phyloP scores from a whole-genome alignment of 2,888 invertebrate genomes.

The Mellilla xanthometata region DNA sequence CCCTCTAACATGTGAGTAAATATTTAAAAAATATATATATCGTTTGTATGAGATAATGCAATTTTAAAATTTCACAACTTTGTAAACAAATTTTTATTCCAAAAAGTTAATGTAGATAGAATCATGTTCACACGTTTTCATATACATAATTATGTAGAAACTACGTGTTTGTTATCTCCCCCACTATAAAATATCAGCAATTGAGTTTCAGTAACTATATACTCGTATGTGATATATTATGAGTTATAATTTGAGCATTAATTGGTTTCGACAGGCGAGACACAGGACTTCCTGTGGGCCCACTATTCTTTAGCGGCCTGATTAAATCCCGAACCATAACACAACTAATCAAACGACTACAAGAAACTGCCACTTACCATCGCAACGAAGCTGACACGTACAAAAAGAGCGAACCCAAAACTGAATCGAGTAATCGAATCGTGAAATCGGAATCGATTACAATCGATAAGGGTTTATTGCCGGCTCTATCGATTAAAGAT shows the following conservation, averaged over 20 bases:
- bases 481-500: slow-evolving; percentile 46
- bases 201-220: too few species aligned
- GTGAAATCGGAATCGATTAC: slow-evolving; percentile 22
- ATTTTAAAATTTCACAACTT: too few species aligned
- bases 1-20: slow-evolving; percentile 43
- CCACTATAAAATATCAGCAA: too few species aligned
- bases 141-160: too few species aligned
- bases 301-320: slow-evolving; percentile 70
- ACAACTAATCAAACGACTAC: slow-evolving; percentile 58
- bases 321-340: slow-evolving; percentile 60
- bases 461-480: slow-evolving; percentile 42
- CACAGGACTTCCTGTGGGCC: slow-evolving; percentile 56
- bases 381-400: slow-evolving; percentile 43
- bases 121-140: too few species aligned
- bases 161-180: too few species aligned
- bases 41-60: background rate
- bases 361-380: slow-evolving; percentile 58
- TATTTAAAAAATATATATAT: background rate
- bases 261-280: too few species aligned
- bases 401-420: slow-evolving; percentile 28
- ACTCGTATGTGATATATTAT: too few species aligned
- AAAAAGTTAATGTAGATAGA: too few species aligned
- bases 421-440: slow-evolving; percentile 12
- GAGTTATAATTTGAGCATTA: too few species aligned
- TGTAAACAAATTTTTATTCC: background rate